phyloP scores from a whole-genome alignment of 1,140 invertebrate genomes.

The Eueides isabella region DNA sequence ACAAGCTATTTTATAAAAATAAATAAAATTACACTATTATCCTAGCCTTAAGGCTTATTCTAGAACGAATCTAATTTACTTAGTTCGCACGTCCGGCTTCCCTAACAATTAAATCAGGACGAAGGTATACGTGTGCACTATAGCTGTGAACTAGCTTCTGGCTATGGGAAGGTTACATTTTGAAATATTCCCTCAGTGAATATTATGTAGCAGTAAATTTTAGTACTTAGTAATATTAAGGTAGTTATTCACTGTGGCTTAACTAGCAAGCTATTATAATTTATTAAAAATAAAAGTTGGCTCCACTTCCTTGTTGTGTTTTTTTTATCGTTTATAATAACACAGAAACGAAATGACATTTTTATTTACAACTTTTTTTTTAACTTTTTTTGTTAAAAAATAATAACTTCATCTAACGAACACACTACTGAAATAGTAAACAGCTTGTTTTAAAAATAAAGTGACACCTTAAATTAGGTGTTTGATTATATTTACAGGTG shows the following conservation, averaged over 20 bases:
- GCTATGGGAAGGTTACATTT: not conserved
- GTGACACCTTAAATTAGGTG: too few species aligned
- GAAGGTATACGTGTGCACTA: not conserved
- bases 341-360: too few species aligned
- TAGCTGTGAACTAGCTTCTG: not conserved
- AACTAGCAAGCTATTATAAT: not conserved
- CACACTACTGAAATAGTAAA: too few species aligned
- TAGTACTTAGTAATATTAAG: not conserved
- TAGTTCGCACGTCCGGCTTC: conserved; percentile 7
- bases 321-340: too few species aligned
- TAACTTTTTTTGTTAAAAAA: too few species aligned
- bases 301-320: not conserved
- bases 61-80: not conserved
- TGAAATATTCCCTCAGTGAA: conserved; percentile 1
- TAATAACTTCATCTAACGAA: too few species aligned
- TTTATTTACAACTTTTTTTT: too few species aligned
- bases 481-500: too few species aligned
- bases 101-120: conserved; percentile 7
- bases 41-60: not conserved
- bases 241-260: not conserved
- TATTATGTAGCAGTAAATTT: not conserved
- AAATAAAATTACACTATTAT: too few species aligned
- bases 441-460: too few species aligned
- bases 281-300: not conserved
- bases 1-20: too few species aligned